A percentile compares a stretch with the other conserved stretches of the same genome.
Conservation (phyloP, 2,888 invertebrate species). For the Cryptus armator region DNA sequence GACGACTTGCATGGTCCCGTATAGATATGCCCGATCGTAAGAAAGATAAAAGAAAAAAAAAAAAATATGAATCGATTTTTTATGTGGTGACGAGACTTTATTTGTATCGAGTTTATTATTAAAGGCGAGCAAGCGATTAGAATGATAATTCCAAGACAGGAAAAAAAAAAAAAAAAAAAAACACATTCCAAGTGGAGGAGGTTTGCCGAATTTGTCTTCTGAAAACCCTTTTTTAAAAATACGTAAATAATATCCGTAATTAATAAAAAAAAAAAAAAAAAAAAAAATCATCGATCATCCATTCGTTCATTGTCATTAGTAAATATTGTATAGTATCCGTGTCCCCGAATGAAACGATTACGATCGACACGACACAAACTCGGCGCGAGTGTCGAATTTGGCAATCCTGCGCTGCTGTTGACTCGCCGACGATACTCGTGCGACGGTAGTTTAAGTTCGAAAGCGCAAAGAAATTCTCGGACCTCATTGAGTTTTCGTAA, state of each 20-base stretch:
- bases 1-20: constrained; percentile 60
- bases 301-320: constrained; percentile 6
- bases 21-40: constrained; percentile 61
- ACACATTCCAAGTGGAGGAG: constrained; percentile 44
- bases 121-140: constrained; percentile 8
- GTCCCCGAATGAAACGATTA: neutral
- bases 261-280: constrained; percentile 18
- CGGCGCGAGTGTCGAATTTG: constrained; percentile 37
- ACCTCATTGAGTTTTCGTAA: neutral
- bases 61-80: constrained; percentile 23
- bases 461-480: neutral
- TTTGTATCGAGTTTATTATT: constrained; percentile 49
- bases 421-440: neutral
- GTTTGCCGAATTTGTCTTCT: constrained; percentile 54
- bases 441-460: neutral
- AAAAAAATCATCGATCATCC: constrained; percentile 16
- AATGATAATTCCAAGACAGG: constrained; percentile 33
- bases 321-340: neutral
- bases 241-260: constrained; percentile 22
- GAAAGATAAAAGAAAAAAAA: constrained; percentile 27
- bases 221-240: constrained; percentile 32
- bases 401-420: constrained; percentile 38
- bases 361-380: neutral
- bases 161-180: constrained; percentile 58
- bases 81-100: constrained; percentile 51